Conservation (phyloP, 2,113 vertebrate genomes). For the Pygoscelis antarcticus region DNA sequence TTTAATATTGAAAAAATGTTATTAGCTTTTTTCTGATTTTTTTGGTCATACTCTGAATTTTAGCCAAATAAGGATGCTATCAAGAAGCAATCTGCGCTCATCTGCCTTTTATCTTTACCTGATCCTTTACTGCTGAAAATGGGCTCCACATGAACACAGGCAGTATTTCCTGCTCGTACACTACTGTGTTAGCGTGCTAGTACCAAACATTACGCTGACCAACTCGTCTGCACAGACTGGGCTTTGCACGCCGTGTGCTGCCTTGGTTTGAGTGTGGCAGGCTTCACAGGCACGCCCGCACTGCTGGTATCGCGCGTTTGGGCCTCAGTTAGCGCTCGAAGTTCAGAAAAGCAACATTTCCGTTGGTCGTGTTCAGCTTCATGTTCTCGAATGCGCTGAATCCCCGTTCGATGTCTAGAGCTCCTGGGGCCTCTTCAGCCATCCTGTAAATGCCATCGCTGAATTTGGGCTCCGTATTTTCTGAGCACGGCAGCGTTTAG, state of each 20-base stretch:
- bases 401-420: accelerated
- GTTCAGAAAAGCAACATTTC: background rate
- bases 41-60: background rate
- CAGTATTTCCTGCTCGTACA: no score
- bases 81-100: background rate
- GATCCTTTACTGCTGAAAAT: no score
- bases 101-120: background rate
- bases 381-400: accelerated
- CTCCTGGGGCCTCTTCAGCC: no score
- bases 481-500: background rate
- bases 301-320: accelerated
- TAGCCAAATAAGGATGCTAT: background rate
- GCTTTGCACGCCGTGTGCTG: background rate
- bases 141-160: background rate
- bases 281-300: accelerated
- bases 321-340: accelerated
- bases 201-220: accelerated
- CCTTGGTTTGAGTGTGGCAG: background rate
- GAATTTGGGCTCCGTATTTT: background rate
- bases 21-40: background rate
- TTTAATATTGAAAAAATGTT: slow-evolving; percentile 64
- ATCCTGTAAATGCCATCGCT: accelerated
- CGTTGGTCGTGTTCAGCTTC: accelerated
- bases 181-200: accelerated
- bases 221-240: accelerated